phyloP scores from a whole-genome alignment of 2,797 vertebrate species.

The Ceryle rudis region DNA sequence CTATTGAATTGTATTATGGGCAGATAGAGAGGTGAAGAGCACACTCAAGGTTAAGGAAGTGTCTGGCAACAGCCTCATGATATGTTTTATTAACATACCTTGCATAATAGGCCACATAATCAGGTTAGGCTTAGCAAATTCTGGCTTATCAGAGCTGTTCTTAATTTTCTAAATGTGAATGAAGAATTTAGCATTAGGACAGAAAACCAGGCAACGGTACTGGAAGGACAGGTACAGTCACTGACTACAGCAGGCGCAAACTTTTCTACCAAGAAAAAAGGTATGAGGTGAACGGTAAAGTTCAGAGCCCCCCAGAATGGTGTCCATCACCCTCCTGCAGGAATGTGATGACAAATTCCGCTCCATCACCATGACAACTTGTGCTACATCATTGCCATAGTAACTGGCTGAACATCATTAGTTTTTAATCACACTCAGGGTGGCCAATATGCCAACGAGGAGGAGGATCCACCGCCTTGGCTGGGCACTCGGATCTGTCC shows the following conservation, averaged over 20 bases:
- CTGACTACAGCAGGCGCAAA: background rate
- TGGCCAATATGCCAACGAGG: background rate
- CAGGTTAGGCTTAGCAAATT: background rate
- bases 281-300: background rate
- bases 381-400: constrained; percentile 70
- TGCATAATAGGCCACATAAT: background rate
- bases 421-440: constrained; percentile 43
- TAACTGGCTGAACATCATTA: constrained; percentile 69
- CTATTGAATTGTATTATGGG: background rate
- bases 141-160: background rate
- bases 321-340: constrained; percentile 48
- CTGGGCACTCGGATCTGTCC: accelerated
- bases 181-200: background rate
- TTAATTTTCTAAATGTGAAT: background rate
- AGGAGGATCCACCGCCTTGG: background rate
- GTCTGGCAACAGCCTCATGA: background rate
- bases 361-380: constrained; percentile 78
- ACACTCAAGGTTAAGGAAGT: background rate
- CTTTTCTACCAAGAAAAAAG: background rate
- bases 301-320: constrained; percentile 4
- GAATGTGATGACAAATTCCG: constrained; percentile 32
- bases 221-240: background rate
- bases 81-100: background rate
- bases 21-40: background rate
- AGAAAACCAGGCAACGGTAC: background rate